Conservation (phyloP, 2,113 vertebrate genomes). For the Seriola rivoliana region DNA sequence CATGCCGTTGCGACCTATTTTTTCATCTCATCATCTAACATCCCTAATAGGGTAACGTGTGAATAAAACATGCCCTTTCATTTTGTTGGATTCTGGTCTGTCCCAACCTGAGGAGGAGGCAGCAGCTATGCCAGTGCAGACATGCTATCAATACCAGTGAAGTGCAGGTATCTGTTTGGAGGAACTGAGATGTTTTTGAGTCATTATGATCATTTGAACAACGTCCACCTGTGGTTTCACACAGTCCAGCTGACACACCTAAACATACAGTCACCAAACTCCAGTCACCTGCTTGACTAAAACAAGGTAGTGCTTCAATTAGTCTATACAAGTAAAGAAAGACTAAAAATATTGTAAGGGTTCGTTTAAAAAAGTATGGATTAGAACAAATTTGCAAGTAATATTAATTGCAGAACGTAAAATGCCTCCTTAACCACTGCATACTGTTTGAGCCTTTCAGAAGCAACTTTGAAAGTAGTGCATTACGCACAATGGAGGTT, state of each 20-base stretch:
- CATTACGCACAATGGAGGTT: background rate
- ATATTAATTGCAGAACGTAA: background rate
- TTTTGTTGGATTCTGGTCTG: slow-evolving; percentile 4
- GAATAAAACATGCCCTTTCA: slow-evolving; percentile 34
- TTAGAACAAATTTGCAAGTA: background rate
- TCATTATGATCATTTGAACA: slow-evolving; percentile 12
- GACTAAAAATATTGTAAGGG: background rate
- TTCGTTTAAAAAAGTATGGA: background rate
- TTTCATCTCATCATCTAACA: slow-evolving; percentile 1
- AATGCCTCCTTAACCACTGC: background rate
- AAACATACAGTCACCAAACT: background rate
- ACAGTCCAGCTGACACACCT: background rate
- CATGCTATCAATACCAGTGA: slow-evolving; percentile 21
- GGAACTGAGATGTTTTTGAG: background rate
- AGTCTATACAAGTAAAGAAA: background rate
- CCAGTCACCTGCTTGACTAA: background rate
- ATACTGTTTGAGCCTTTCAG: background rate
- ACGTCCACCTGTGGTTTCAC: slow-evolving; percentile 5
- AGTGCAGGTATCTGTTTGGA: background rate
- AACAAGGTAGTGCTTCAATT: background rate
- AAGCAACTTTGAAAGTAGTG: background rate
- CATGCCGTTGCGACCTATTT: slow-evolving; percentile 26
- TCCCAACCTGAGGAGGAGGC: background rate
- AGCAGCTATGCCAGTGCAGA: slow-evolving; percentile 6
- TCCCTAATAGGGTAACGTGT: slow-evolving; percentile 3